Conservation (phyloP, 2,113 vertebrate genomes). For the Microtus montanus region DNA sequence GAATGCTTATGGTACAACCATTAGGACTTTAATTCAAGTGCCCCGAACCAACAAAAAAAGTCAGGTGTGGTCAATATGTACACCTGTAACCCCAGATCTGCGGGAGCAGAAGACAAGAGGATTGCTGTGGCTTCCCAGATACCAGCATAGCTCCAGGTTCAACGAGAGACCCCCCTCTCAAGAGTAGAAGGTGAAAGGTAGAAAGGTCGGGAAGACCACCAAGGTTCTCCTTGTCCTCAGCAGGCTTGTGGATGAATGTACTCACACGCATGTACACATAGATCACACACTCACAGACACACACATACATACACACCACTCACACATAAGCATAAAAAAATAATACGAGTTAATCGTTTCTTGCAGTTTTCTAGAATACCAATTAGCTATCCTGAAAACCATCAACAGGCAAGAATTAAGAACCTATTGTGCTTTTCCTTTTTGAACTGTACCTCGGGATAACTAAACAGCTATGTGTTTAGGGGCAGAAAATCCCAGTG, state of each 20-base stretch:
- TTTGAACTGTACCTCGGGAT: not conserved
- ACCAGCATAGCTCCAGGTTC: not conserved
- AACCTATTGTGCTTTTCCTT: not conserved
- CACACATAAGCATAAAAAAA: not conserved
- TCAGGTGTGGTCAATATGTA: not conserved
- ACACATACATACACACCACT: not conserved
- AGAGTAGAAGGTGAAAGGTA: not conserved
- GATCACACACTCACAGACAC: not conserved
- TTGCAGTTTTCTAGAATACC: not conserved
- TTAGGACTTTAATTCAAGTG: not conserved
- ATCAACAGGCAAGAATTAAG: not conserved
- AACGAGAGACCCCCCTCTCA: not conserved
- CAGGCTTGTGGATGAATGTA: too few species aligned
- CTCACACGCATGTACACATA: not conserved
- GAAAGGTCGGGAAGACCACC: not conserved
- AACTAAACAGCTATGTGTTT: not conserved
- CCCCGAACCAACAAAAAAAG: not conserved
- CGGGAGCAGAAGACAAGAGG: not conserved
- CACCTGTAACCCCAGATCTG: not conserved
- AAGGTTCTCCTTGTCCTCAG: not conserved
- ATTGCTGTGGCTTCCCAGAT: not conserved
- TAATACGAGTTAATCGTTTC: not conserved
- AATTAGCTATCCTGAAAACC: not conserved
- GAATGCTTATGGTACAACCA: not conserved
- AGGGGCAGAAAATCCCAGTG: not conserved